Evolutionary conservation across 2,797 vertebrate species (phyloP).

Genomic region (Halcyon badia): DNA sequence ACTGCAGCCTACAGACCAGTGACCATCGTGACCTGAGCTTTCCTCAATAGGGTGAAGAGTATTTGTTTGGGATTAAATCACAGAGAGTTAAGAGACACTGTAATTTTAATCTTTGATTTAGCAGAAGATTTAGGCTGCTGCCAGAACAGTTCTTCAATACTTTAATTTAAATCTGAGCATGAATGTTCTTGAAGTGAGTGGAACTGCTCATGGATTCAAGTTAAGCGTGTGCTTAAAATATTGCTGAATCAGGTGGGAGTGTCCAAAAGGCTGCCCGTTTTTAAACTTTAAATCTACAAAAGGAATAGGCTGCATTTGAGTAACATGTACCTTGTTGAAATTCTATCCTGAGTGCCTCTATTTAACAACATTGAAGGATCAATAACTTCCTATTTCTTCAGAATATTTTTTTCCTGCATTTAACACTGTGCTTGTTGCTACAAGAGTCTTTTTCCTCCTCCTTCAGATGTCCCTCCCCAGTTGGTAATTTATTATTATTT

Average conservation of each 20-base stretch:
- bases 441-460: background rate
- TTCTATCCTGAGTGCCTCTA: background rate
- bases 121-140: background rate
- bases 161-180: background rate
- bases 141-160: background rate
- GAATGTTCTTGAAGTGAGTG: background rate
- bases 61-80: conserved; percentile 22
- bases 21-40: background rate
- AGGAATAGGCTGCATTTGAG: background rate
- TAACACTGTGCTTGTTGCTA: background rate
- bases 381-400: conserved; percentile 13
- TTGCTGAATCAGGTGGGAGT: background rate
- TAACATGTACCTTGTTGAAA: background rate
- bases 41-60: background rate
- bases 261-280: background rate
- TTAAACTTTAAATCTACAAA: background rate
- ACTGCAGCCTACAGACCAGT: background rate
- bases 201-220: background rate
- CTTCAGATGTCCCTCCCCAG: conserved; percentile 24
- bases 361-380: background rate
- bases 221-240: background rate
- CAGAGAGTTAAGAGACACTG: background rate
- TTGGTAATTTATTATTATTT: conserved; percentile 81
- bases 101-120: conserved; percentile 21
- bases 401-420: background rate